Evolutionary conservation across 1,140 invertebrate species (phyloP).

Genomic region (Panagrolaimus sp.): DNA sequence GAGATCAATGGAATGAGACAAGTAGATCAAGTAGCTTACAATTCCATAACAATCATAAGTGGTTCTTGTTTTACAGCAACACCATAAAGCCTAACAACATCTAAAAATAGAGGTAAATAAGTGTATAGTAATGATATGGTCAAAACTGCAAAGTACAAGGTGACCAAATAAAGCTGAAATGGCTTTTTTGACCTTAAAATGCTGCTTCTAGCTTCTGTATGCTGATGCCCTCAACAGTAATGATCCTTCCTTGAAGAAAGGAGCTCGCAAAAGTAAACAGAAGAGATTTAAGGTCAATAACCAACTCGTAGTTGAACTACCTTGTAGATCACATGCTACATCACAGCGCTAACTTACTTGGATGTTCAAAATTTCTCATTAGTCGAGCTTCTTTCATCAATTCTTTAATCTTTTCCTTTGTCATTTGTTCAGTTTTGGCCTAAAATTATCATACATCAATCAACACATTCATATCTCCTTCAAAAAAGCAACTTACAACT

Average conservation of each 20-base stretch:
- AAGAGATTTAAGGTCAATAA: constrained; percentile 17
- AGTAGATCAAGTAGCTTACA: background rate
- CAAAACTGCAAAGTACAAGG: too few relatives aligned
- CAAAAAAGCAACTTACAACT: background rate
- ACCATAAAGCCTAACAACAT: constrained; percentile 23
- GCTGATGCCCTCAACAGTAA: too few relatives aligned
- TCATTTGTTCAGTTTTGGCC: constrained; percentile 19
- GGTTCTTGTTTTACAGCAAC: constrained; percentile 34
- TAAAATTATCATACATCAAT: background rate
- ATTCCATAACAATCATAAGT: constrained; percentile 32
- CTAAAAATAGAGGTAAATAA: background rate
- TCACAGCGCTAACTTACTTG: too few relatives aligned
- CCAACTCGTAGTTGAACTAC: too few relatives aligned
- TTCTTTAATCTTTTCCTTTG: constrained; percentile 30
- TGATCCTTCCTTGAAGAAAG: too few relatives aligned
- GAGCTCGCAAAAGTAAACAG: too few relatives aligned
- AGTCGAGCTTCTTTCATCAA: constrained; percentile 35
- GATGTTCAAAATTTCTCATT: constrained; percentile 32
- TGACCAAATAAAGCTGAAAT: too few relatives aligned
- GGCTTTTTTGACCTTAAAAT: too few relatives aligned
- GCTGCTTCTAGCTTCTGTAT: too few relatives aligned
- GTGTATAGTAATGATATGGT: too few relatives aligned
- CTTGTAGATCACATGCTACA: too few relatives aligned
- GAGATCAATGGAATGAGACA: background rate
- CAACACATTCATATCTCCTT: background rate